Evolutionary conservation across 2,888 invertebrate species (phyloP).

Genomic region (Megamerina dolium): DNA sequence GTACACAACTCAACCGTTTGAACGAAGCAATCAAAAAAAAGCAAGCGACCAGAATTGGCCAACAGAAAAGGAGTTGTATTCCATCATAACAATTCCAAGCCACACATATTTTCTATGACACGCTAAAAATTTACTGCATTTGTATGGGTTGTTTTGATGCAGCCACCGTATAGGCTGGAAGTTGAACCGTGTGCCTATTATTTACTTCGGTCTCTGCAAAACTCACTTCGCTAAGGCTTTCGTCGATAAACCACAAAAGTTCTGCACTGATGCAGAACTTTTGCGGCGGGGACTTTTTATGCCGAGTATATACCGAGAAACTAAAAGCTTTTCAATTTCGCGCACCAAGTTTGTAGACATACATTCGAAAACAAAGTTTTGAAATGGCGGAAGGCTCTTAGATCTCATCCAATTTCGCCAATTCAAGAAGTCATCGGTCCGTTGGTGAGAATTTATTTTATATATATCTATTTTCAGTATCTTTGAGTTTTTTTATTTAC

Average conservation of each 20-base stretch:
- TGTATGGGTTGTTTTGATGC: not conserved
- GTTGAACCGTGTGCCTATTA: not conserved
- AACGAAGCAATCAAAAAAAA: not conserved
- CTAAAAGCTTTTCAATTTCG: too few species aligned
- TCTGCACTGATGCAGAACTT: not conserved
- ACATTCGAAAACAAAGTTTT: too few species aligned
- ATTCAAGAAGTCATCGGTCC: too few species aligned
- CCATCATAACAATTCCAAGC: not conserved
- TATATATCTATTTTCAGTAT: too few species aligned
- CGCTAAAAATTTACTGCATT: not conserved
- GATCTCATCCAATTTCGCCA: too few species aligned
- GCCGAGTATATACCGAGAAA: too few species aligned
- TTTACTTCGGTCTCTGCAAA: not conserved
- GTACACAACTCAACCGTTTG: not conserved
- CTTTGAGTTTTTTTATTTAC: too few species aligned
- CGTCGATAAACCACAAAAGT: not conserved
- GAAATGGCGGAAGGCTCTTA: too few species aligned
- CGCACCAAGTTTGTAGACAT: too few species aligned
- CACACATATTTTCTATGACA: not conserved
- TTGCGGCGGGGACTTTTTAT: too few species aligned
- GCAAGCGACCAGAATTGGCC: not conserved
- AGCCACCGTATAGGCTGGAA: not conserved
- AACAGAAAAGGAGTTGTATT: not conserved
- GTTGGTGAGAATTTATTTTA: too few species aligned
- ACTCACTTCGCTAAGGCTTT: not conserved